Evolutionary conservation across 2,797 vertebrate species (phyloP).

Genomic region (Argyrosomus regius): DNA sequence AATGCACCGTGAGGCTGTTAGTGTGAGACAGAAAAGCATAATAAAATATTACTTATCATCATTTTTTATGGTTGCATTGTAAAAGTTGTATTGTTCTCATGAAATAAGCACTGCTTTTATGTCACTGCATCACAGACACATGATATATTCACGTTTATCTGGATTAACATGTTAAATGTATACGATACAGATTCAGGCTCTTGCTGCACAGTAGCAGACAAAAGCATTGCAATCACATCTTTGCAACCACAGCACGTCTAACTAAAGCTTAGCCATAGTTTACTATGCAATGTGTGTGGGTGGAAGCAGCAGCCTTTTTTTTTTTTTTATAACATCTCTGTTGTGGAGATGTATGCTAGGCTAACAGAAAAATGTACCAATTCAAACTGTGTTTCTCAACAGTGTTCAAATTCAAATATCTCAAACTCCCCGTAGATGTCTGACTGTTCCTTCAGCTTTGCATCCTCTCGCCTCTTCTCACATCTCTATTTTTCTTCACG

Average conservation of each 20-base stretch:
- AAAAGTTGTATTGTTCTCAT: neutral
- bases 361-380: slow-evolving; percentile 37
- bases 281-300: slow-evolving; percentile 62
- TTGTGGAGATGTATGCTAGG: slow-evolving; percentile 41
- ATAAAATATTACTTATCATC: neutral
- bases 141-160: neutral
- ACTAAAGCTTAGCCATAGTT: slow-evolving; percentile 55
- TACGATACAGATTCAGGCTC: slow-evolving; percentile 2
- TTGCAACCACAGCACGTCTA: slow-evolving; percentile 34
- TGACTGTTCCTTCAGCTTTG: slow-evolving; percentile 48
- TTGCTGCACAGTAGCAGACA: slow-evolving; percentile 26
- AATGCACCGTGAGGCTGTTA: slow-evolving; percentile 1
- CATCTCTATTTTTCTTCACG: slow-evolving; percentile 48
- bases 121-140: neutral
- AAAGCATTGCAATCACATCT: slow-evolving; percentile 45
- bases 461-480: slow-evolving; percentile 46
- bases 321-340: slow-evolving; percentile 31
- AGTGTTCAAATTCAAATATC: slow-evolving; percentile 53
- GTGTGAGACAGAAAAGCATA: neutral
- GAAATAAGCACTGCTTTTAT: neutral
- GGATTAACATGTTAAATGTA: neutral
- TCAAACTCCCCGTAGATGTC: slow-evolving; percentile 57
- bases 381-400: slow-evolving; percentile 43
- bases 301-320: slow-evolving; percentile 57
- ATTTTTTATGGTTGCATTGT: neutral